These are phyloP conservation scores for Sparidentex hasta DNA, from an alignment of 2,797 vertebrate genomes.

Conservation along the genomic window DNA sequence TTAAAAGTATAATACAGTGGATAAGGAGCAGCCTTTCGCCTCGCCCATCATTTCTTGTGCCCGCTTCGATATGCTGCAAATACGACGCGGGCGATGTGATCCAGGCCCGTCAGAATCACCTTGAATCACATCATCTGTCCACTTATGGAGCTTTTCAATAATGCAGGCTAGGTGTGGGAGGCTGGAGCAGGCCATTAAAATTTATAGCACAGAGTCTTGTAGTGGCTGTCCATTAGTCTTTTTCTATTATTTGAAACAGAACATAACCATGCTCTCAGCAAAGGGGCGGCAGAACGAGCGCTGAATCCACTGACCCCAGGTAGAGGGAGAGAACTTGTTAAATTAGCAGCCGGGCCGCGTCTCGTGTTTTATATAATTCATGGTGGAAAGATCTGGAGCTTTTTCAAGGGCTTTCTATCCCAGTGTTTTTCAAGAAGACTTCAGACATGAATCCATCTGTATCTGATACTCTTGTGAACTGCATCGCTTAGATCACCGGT, in stretches of 20 bases:
- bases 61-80: constrained; percentile 1
- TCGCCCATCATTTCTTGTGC: background rate
- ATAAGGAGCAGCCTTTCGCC: background rate
- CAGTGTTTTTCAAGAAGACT: background rate
- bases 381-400: background rate
- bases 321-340: constrained; percentile 4
- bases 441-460: background rate
- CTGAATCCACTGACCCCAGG: constrained; percentile 8
- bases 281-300: constrained; percentile 25
- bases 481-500: background rate
- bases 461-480: background rate
- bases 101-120: constrained; percentile 10
- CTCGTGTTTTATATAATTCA: background rate
- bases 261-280: constrained; percentile 40
- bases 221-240: constrained; percentile 47
- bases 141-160: constrained; percentile 53
- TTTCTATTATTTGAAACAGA: constrained; percentile 49
- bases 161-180: constrained; percentile 55
- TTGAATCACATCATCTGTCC: constrained; percentile 37
- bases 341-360: background rate
- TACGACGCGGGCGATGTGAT: constrained; percentile 22
- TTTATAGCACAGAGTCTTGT: constrained; percentile 41
- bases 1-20: background rate
- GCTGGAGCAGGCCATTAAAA: constrained; percentile 57
- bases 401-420: background rate